Evolutionary conservation across 1,140 invertebrate genomes (phyloP).

Genomic region (Homalodisca vitripennis): DNA sequence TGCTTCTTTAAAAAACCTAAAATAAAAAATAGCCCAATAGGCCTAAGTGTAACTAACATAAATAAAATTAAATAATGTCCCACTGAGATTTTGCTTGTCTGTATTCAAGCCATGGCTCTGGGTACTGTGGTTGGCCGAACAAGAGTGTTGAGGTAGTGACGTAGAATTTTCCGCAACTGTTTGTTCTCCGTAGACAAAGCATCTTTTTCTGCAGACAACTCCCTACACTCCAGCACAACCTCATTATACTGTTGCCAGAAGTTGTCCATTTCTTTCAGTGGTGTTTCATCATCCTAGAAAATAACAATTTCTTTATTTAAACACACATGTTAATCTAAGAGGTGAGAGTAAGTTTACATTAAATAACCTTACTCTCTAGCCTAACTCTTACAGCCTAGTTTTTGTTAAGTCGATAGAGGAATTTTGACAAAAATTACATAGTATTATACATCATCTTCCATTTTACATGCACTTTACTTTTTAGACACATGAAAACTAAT

Average conservation of each 20-base stretch:
- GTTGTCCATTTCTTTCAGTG: slow-evolving; percentile 44
- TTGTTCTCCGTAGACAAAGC: slow-evolving; percentile 32
- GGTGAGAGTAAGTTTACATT: background rate
- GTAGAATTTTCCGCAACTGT: slow-evolving; percentile 31
- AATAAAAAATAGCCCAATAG: too few species aligned
- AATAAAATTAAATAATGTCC: too few species aligned
- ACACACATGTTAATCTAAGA: too few species aligned
- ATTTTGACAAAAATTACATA: too few species aligned
- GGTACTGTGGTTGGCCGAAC: slow-evolving; percentile 34
- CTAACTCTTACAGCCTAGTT: too few species aligned
- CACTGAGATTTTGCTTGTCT: too few species aligned
- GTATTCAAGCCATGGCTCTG: slow-evolving; percentile 20
- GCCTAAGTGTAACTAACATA: too few species aligned
- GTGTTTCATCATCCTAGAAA: slow-evolving; percentile 6
- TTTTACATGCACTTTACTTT: too few species aligned
- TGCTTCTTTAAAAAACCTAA: too few species aligned
- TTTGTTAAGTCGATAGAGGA: too few species aligned
- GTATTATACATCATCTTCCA: too few species aligned
- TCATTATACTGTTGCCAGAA: slow-evolving; percentile 49
- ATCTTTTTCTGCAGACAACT: slow-evolving; percentile 22
- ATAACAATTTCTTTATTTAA: background rate
- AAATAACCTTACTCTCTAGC: background rate
- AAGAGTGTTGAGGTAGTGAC: slow-evolving; percentile 33
- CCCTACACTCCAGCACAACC: slow-evolving; percentile 46
- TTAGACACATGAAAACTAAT: too few species aligned